Base-by-base conservation (phyloP, 2,113 vertebrate genomes). In the Alectura lathami region DNA sequence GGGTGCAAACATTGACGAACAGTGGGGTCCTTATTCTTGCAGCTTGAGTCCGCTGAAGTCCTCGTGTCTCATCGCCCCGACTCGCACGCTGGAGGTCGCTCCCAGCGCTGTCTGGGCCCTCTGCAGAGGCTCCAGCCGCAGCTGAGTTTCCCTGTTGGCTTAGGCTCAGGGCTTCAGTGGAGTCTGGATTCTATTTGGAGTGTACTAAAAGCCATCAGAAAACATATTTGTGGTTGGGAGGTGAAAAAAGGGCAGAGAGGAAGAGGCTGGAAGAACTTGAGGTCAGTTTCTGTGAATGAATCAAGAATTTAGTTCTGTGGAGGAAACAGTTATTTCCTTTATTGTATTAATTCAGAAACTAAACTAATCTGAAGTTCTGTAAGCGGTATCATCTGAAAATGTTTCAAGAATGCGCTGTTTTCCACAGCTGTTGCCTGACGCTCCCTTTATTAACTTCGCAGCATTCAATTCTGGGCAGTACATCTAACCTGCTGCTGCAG, bases 401-500 rank as follows among this genome's bases (percentile, higher is more conserved):
- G 21, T 43, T 75, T 83, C 20, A 15, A 7, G 53, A 12, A 17
- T 15, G 9, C 22, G 4, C 34, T 82, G 23, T 62, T 78, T 60
- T 60, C 73, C 54, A 2, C 24, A 64, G 3, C n/a, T 81, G 48
- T 16, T 66, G 47, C 0, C 43, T 96, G 59, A 96, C 29, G 20
- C 10, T 70, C 80, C 69, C 89, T 93, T 51, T 82, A 7, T 76
- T 74, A 23, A 48, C 95, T 84, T 94, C 42, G 18, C 98, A 99
- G 99, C 98, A 78, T n/a, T 98, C 98, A 18, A 85, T 98, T 94
- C 94, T 99, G 85, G 98, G 98, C 81, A 99, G 97, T 54, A 93
- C 97, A 13, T 97, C 96, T 29, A 97, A 97, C 88, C 95, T 99
- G 14, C 95, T 99, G 91, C 98, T 99, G 56, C 99, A 99, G 97